phyloP scores from a whole-genome alignment of 2,888 invertebrate genomes.

The Malachius bipustulatus region DNA sequence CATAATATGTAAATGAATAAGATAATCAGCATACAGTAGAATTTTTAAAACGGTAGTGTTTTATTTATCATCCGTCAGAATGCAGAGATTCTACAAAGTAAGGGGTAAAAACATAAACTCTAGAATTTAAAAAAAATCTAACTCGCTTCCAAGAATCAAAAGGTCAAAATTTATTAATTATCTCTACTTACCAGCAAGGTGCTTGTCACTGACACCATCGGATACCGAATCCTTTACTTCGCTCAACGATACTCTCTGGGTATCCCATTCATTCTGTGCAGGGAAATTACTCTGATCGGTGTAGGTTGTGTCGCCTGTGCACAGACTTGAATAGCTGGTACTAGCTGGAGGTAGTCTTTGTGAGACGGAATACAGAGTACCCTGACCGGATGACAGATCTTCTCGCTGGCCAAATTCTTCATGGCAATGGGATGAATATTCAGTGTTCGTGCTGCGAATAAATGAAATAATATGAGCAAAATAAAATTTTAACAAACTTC shows the following conservation, averaged over 20 bases:
- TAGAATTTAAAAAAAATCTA: too few relatives aligned
- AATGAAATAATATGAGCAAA: too few relatives aligned
- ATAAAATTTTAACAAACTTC: too few relatives aligned
- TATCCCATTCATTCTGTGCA: constrained; percentile 27
- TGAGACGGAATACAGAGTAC: constrained; percentile 45
- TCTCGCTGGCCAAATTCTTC: constrained; percentile 30
- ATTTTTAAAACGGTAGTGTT: too few relatives aligned
- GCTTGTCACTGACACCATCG: constrained; percentile 27
- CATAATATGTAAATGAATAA: too few relatives aligned
- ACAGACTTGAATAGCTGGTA: constrained; percentile 28
- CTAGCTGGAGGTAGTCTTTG: constrained; percentile 44
- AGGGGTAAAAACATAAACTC: too few relatives aligned
- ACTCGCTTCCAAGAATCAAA: too few relatives aligned
- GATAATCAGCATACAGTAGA: too few relatives aligned
- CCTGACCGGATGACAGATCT: constrained; percentile 27
- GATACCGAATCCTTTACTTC: constrained; percentile 25
- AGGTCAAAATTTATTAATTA: constrained; percentile 6
- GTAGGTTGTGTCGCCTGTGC: constrained; percentile 24
- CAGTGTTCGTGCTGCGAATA: too few relatives aligned
- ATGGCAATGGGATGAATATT: constrained; percentile 10
- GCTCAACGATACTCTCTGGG: constrained; percentile 23
- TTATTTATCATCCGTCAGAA: too few relatives aligned
- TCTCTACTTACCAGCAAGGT: constrained; percentile 26
- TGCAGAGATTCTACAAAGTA: too few relatives aligned
- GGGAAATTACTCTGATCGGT: constrained; percentile 18